Percentiles rank a stretch among this genome's conserved stretches.
Evolutionary conservation across 2,797 vertebrate species (phyloP).

Genomic region (Typhlichthys subterraneus): DNA sequence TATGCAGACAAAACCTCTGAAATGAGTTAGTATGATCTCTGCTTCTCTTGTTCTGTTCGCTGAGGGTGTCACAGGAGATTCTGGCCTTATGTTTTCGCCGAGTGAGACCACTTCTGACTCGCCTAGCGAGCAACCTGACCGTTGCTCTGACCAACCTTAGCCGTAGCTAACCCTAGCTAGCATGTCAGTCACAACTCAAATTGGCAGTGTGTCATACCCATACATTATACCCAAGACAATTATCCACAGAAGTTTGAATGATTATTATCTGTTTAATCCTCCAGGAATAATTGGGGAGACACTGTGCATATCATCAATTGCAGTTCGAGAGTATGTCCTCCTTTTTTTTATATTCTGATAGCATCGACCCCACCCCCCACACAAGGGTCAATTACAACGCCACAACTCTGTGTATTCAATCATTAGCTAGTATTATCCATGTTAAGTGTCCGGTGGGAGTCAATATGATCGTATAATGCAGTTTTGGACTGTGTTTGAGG

Average conservation of each 20-base stretch:
- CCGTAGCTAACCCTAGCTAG: slow-evolving; percentile 26
- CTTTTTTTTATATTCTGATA: too few species aligned
- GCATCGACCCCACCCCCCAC: slow-evolving; percentile 1
- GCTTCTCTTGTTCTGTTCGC: neutral
- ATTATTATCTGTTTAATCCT: neutral
- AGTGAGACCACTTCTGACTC: slow-evolving; percentile 20
- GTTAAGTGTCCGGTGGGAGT: slow-evolving; percentile 37
- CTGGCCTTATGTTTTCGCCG: slow-evolving; percentile 28
- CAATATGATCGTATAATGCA: slow-evolving; percentile 49
- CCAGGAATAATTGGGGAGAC: neutral
- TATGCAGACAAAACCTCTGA: too few species aligned
- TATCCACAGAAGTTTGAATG: neutral
- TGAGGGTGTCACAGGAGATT: slow-evolving; percentile 25
- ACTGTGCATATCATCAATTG: neutral
- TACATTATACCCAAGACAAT: neutral
- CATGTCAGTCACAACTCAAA: slow-evolving; percentile 1
- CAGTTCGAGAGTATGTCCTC: too few species aligned
- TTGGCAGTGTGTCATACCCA: slow-evolving; percentile 11
- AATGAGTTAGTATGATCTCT: too few species aligned
- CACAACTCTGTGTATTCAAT: slow-evolving; percentile 36
- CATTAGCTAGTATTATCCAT: slow-evolving; percentile 54
- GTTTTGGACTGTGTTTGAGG: slow-evolving; percentile 59
- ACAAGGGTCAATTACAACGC: slow-evolving; percentile 41
- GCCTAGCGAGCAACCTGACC: slow-evolving; percentile 37
- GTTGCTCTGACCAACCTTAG: slow-evolving; percentile 7